Evolutionary conservation across 1,140 invertebrate species (phyloP).

Genomic region (Ctenoplectra terminalis): DNA sequence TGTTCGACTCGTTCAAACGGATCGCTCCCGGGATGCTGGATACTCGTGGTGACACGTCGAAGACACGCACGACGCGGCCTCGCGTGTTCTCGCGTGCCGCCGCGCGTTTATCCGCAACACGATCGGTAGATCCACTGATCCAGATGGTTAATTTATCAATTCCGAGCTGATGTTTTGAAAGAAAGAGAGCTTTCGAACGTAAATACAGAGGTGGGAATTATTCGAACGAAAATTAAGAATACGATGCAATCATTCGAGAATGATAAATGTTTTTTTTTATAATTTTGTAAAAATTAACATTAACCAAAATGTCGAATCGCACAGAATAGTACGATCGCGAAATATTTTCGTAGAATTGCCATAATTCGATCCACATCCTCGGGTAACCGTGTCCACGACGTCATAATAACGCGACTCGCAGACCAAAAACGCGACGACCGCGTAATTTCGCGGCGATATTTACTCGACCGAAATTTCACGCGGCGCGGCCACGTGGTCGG

Average conservation of each 20-base stretch:
- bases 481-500: not conserved
- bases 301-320: too few species aligned
- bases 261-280: too few species aligned
- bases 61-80: not conserved
- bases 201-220: not conserved
- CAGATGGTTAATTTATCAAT: not conserved
- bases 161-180: too few species aligned
- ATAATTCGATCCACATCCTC: not conserved
- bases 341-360: not conserved
- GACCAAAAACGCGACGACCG: conserved; percentile 10
- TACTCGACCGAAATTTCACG: conserved; percentile 27
- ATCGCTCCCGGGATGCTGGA: conserved; percentile 16
- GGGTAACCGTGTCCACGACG: not conserved
- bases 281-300: too few species aligned
- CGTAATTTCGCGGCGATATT: conserved; percentile 34
- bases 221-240: too few species aligned
- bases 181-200: not conserved
- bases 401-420: conserved; percentile 14
- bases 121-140: conserved; percentile 7
- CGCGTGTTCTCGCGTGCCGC: not conserved
- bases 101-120: not conserved
- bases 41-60: not conserved
- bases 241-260: too few species aligned
- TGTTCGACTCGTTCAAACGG: not conserved
- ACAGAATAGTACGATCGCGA: not conserved